Evolutionary conservation across 2,888 invertebrate genomes (phyloP).

Genomic region (Tricholauxania praeusta): DNA sequence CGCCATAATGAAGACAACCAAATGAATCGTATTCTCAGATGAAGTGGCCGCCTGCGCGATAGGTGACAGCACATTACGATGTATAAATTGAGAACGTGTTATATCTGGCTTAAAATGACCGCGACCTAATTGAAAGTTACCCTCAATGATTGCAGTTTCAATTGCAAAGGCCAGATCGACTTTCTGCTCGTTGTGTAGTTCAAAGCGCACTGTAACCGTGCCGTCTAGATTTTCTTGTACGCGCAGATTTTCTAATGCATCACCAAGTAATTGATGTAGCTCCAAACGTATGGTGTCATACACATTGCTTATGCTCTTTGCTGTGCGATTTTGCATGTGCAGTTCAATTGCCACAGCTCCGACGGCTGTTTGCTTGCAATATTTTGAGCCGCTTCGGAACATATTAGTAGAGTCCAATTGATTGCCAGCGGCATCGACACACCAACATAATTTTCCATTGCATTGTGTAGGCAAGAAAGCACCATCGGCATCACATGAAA

Average conservation of each 20-base stretch:
- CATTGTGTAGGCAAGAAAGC: conserved; percentile 83
- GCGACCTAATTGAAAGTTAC: conserved; percentile 57
- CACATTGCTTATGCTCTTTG: conserved; percentile 69
- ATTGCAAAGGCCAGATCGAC: conserved; percentile 84
- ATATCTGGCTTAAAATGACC: conserved; percentile 72
- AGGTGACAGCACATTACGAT: conserved; percentile 61
- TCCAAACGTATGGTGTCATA: conserved; percentile 69
- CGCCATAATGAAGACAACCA: conserved; percentile 81
- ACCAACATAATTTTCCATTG: conserved; percentile 78
- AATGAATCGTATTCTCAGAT: conserved; percentile 74
- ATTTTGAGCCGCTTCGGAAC: conserved; percentile 71
- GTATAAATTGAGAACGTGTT: conserved; percentile 75
- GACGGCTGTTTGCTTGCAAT: conserved; percentile 76
- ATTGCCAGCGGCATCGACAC: conserved; percentile 87
- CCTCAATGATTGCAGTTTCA: conserved; percentile 77
- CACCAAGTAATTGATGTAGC: conserved; percentile 65
- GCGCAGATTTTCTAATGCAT: conserved; percentile 70
- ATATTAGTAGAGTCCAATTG: conserved; percentile 74
- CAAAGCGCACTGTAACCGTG: conserved; percentile 71
- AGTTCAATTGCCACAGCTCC: conserved; percentile 82
- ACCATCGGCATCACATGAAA: conserved; percentile 77
- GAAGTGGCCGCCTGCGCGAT: conserved; percentile 59
- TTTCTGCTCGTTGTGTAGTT: conserved; percentile 79
- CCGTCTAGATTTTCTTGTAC: conserved; percentile 71
- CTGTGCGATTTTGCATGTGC: conserved; percentile 76